These are phyloP conservation scores for Euphonia xanthogaster DNA, from an alignment of 2,797 vertebrate genomes.

Conservation along the genomic window DNA sequence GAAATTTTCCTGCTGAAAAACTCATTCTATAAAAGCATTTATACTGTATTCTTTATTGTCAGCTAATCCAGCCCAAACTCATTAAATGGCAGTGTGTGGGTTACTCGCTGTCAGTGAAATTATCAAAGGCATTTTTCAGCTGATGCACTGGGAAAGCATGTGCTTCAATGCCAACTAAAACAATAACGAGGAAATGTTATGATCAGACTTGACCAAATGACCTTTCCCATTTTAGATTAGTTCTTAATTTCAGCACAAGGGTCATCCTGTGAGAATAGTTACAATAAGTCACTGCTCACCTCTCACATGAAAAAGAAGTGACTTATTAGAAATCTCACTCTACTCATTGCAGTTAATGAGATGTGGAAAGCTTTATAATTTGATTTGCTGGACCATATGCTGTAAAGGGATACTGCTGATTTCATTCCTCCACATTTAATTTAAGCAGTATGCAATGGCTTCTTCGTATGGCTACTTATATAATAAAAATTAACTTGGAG, in stretches of 20 bases:
- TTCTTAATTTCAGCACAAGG: constrained; percentile 80
- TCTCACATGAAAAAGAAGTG: constrained; percentile 81
- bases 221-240: constrained; percentile 80
- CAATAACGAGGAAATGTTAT: constrained; percentile 81
- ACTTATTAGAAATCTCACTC: constrained; percentile 83
- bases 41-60: constrained; percentile 76
- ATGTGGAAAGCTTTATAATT: constrained; percentile 87
- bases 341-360: constrained; percentile 86
- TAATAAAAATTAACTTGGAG: constrained; percentile 89
- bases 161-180: constrained; percentile 79
- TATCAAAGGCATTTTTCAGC: constrained; percentile 80
- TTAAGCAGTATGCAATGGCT: constrained; percentile 87
- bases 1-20: constrained; percentile 58
- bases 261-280: constrained; percentile 78
- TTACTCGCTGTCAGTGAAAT: constrained; percentile 79
- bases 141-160: constrained; percentile 74
- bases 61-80: constrained; percentile 78
- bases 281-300: constrained; percentile 80
- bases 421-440: constrained; percentile 86
- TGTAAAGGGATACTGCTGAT: constrained; percentile 83
- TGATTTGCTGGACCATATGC: constrained; percentile 86
- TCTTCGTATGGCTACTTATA: constrained; percentile 87
- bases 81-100: constrained; percentile 79
- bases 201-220: constrained; percentile 81
- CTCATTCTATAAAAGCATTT: constrained; percentile 74